phyloP scores from a whole-genome alignment of 2,888 invertebrate genomes.

The Polymixis flavicincta region DNA sequence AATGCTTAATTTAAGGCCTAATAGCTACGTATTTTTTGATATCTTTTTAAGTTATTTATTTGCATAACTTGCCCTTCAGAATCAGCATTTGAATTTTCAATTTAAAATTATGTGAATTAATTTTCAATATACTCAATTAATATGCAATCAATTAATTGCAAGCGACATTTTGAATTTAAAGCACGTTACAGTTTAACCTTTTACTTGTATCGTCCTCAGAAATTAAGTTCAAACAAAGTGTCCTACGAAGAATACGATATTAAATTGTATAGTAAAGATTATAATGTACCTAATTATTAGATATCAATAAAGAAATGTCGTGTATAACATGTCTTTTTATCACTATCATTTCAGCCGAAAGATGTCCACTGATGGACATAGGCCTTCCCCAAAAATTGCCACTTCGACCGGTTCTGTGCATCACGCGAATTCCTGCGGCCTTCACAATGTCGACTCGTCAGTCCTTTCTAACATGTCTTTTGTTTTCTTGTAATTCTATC shows the following conservation, averaged over 20 bases:
- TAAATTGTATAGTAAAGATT: conserved; percentile 61
- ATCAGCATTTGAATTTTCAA: conserved; percentile 25
- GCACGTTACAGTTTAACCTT: background rate
- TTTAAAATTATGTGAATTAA: background rate
- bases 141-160: background rate
- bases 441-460: too few relatives aligned
- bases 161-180: background rate
- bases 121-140: background rate
- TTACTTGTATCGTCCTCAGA: conserved; percentile 51
- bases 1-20: conserved; percentile 59
- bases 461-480: background rate
- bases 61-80: conserved; percentile 56
- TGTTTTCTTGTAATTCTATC: background rate
- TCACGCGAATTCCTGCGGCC: too few relatives aligned
- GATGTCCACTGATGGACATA: background rate
- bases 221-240: conserved; percentile 55
- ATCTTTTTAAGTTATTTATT: conserved; percentile 68
- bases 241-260: conserved; percentile 50
- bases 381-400: too few relatives aligned
- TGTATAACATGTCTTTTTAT: conserved; percentile 39
- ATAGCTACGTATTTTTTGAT: conserved; percentile 56
- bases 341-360: background rate
- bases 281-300: conserved; percentile 61
- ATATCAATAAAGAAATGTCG: conserved; percentile 63
- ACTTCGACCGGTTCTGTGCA: background rate